Evolutionary conservation across 2,797 vertebrate genomes (phyloP).

Genomic region (Hipposideros larvatus): DNA sequence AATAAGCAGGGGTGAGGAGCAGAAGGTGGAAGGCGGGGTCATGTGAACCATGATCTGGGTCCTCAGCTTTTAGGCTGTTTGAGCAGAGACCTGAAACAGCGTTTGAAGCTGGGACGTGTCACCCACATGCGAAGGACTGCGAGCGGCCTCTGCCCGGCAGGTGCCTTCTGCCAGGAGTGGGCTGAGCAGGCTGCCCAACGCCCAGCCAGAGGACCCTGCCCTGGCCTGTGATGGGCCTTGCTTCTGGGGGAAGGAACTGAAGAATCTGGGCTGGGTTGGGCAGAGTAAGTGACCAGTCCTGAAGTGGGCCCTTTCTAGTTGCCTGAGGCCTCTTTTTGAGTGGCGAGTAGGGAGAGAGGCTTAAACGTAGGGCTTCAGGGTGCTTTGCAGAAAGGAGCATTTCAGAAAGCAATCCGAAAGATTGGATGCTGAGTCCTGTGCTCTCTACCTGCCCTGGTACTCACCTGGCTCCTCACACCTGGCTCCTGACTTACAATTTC

Average conservation of each 20-base stretch:
- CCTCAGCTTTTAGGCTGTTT: not conserved
- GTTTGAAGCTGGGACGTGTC: fast-evolving
- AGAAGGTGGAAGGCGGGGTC: not conserved
- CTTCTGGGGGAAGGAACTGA: not conserved
- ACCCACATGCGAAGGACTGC: fast-evolving
- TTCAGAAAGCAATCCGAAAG: not conserved
- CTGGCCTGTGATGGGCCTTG: fast-evolving
- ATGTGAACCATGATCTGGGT: fast-evolving
- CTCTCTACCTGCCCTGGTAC: not conserved
- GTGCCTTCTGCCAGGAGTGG: not conserved
- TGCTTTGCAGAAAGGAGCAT: not conserved
- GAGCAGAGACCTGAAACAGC: not conserved
- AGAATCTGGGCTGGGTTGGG: not conserved
- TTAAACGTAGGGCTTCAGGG: not conserved
- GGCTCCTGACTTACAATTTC: not conserved
- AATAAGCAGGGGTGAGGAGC: not conserved
- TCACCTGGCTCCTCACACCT: not conserved
- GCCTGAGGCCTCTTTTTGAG: not conserved
- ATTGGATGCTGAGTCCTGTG: not conserved
- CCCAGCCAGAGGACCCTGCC: not conserved
- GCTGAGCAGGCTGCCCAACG: fast-evolving
- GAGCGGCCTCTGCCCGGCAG: not conserved
- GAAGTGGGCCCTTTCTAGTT: not conserved
- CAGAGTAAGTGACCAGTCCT: not conserved
- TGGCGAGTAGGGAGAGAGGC: too few species aligned